These are phyloP conservation scores for Caenorhabditis angaria DNA, from an alignment of 2,888 invertebrate genomes.

Conservation along the genomic window DNA sequence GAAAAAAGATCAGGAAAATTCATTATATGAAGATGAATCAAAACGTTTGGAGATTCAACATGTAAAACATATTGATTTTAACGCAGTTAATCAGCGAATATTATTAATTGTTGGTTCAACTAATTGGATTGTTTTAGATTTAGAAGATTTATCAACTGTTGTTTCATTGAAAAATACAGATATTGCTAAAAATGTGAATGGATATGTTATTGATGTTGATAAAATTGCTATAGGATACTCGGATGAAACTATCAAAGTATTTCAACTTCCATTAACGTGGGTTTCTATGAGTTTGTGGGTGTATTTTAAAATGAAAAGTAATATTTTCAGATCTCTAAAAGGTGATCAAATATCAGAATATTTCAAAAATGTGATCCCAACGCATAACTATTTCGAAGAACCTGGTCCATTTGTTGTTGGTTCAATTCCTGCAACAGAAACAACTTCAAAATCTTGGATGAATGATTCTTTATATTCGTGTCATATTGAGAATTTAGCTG, in stretches of 20 bases:
- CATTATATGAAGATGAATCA: constrained; percentile 90
- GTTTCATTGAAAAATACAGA: constrained; percentile 47
- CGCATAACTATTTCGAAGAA: constrained; percentile 43
- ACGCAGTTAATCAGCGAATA: constrained; percentile 85
- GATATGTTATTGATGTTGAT: constrained; percentile 70
- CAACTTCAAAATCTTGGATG: constrained; percentile 3
- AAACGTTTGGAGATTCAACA: constrained; percentile 94
- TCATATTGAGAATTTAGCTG: constrained; percentile 11
- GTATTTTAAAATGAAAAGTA: too few species aligned
- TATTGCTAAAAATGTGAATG: constrained; percentile 52
- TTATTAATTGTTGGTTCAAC: constrained; percentile 95
- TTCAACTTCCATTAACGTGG: constrained; percentile 93
- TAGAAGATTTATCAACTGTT: constrained; percentile 82
- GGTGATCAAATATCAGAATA: constrained; percentile 3
- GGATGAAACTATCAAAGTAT: constrained; percentile 93
- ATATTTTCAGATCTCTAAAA: constrained; percentile 19
- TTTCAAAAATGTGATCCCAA: constrained; percentile 4
- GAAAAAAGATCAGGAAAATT: constrained; percentile 54
- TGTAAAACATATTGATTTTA: constrained; percentile 57
- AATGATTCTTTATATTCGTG: constrained; percentile 33
- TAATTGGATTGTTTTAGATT: constrained; percentile 91
- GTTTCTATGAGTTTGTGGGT: too few species aligned
- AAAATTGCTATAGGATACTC: constrained; percentile 89
- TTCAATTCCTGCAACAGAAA: constrained; percentile 49
- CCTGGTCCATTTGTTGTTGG: constrained; percentile 61